Percentiles rank a stretch among this genome's conserved stretches.
These are phyloP conservation scores for Neria commutata DNA, from an alignment of 2,888 invertebrate genomes.

Conservation along the genomic window DNA sequence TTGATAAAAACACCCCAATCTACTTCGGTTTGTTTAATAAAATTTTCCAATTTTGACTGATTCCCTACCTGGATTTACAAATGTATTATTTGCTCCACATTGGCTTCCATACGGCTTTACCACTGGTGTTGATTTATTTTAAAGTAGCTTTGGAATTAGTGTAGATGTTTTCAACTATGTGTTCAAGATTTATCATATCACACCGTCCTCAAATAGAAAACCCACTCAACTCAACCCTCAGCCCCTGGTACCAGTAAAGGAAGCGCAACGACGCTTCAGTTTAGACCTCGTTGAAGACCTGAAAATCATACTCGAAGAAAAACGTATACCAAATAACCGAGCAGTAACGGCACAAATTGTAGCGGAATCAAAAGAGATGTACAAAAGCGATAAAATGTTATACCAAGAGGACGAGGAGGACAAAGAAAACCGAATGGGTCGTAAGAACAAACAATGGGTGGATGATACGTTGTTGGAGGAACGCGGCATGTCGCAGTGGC, in stretches of 20 bases:
- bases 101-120: no score
- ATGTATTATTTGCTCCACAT: not conserved
- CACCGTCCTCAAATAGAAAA: not conserved
- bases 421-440: no score
- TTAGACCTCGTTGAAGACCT: conserved; percentile 48
- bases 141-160: not conserved
- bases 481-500: conserved; percentile 14
- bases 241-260: conserved; percentile 4
- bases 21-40: not conserved
- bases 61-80: not conserved
- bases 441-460: not conserved
- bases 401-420: conserved; percentile 18
- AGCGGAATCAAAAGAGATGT: not conserved
- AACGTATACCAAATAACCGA: not conserved
- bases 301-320: conserved; percentile 36
- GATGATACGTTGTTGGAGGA: not conserved
- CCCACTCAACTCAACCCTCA: conserved; percentile 14
- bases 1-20: no score
- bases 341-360: not conserved
- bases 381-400: conserved; percentile 11
- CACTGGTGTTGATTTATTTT: no score
- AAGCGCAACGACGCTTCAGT: conserved; percentile 43
- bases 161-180: no score
- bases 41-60: not conserved
- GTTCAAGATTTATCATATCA: no score